Conservation (phyloP, 2,113 vertebrate genomes). For the Clarias batrachus region DNA sequence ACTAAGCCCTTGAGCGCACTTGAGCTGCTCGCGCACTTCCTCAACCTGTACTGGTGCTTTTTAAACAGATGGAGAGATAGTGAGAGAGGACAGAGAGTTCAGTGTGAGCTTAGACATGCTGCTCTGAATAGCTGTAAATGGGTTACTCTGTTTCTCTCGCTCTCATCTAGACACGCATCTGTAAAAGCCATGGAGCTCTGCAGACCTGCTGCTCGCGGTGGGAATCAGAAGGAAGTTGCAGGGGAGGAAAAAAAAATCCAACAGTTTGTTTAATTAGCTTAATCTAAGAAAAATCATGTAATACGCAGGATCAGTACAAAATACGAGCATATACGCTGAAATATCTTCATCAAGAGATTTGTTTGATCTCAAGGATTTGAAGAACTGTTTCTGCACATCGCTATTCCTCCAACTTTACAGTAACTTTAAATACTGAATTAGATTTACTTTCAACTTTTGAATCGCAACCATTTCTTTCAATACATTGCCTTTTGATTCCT, state of each 20-base stretch:
- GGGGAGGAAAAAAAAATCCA: background rate
- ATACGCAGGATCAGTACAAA: background rate
- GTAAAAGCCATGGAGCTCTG: background rate
- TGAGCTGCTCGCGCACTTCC: slow-evolving; percentile 18
- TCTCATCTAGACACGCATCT: background rate
- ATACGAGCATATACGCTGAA: no score
- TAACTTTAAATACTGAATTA: background rate
- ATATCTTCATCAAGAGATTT: background rate
- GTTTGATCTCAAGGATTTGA: background rate
- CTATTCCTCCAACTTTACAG: background rate
- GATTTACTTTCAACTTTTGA: background rate
- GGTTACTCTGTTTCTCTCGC: slow-evolving; percentile 21
- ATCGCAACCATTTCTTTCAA: background rate
- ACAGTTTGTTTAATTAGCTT: background rate
- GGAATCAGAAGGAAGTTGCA: background rate
- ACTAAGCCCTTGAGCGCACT: background rate
- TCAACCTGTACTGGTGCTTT: background rate
- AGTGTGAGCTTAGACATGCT: slow-evolving; percentile 5
- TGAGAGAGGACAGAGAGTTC: slow-evolving; percentile 19
- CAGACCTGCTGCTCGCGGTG: background rate
- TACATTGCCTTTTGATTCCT: background rate
- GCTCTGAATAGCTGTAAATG: slow-evolving; percentile 2
- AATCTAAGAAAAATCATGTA: no score
- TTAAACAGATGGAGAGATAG: slow-evolving; percentile 29
- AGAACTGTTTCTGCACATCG: background rate